Conservation (phyloP, 1,140 invertebrate genomes). For the Leptinotarsa defecta region DNA sequence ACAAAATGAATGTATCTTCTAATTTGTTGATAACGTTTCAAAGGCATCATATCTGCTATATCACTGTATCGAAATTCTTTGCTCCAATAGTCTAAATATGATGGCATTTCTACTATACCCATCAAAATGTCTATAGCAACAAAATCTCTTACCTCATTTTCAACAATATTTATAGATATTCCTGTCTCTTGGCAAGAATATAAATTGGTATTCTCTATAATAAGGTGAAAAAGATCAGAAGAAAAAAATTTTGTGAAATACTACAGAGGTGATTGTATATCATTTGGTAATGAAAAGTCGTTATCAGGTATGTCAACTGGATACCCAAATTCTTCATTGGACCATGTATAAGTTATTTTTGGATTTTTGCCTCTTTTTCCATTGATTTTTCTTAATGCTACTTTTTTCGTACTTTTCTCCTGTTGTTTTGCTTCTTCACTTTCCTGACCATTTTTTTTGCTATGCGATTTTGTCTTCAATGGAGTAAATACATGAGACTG, state of each 20-base stretch:
- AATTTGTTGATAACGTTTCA: conserved; percentile 33
- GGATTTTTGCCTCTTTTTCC: conserved; percentile 19
- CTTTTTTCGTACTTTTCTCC: conserved; percentile 15
- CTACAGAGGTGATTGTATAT: not conserved
- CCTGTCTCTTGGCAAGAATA: conserved; percentile 28
- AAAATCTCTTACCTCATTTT: conserved; percentile 21
- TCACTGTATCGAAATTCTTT: conserved; percentile 18
- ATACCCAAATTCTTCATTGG: conserved; percentile 27
- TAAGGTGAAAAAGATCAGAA: not conserved
- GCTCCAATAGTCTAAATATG: conserved; percentile 24
- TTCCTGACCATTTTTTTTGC: conserved; percentile 20
- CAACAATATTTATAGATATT: conserved; percentile 29
- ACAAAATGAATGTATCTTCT: conserved; percentile 30
- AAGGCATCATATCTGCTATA: conserved; percentile 26
- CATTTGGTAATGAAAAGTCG: conserved; percentile 19
- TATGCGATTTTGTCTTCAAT: conserved; percentile 9
- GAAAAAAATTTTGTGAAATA: conserved; percentile 7
- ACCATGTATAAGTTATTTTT: conserved; percentile 24
- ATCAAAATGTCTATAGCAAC: conserved; percentile 28
- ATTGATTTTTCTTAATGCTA: conserved; percentile 14
- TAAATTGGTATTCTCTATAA: conserved; percentile 21
- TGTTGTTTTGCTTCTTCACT: conserved; percentile 14
- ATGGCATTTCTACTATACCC: conserved; percentile 20
- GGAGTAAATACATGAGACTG: not conserved
- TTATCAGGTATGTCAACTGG: conserved; percentile 17